phyloP scores from a whole-genome alignment of 1,140 invertebrate genomes.

The Calliopsis andreniformis region DNA sequence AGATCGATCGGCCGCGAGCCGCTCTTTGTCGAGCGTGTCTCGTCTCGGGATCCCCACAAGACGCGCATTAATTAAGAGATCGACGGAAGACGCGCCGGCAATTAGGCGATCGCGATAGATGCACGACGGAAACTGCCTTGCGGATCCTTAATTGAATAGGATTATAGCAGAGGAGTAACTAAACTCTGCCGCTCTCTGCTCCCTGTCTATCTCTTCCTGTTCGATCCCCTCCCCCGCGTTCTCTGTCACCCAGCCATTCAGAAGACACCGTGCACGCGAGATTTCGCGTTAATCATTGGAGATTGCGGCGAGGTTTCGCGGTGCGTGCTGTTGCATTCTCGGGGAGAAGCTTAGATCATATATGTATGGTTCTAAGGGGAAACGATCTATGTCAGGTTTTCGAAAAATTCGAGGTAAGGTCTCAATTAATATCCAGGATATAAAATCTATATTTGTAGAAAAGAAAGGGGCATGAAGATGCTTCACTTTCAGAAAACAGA shows the following conservation, averaged over 20 bases:
- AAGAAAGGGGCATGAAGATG: no score
- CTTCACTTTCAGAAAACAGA: no score
- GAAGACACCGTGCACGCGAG: neutral
- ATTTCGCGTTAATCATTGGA: no score
- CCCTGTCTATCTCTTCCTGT: neutral
- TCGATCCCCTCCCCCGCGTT: neutral
- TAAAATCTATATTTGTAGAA: no score
- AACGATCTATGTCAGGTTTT: no score
- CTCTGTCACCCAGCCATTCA: neutral
- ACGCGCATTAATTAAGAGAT: slow-evolving; percentile 67
- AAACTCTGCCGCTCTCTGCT: slow-evolving; percentile 1
- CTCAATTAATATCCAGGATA: no score
- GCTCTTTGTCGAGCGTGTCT: slow-evolving; percentile 35
- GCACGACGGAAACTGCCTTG: slow-evolving; percentile 46
- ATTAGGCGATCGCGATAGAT: slow-evolving; percentile 60
- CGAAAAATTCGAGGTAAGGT: no score
- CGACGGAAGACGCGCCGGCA: slow-evolving; percentile 58
- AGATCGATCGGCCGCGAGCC: slow-evolving; percentile 44
- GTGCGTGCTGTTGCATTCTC: no score
- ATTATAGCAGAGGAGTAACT: slow-evolving; percentile 50
- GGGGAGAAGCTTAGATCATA: no score
- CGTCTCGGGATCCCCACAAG: slow-evolving; percentile 34
- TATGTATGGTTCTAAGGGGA: no score
- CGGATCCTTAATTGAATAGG: slow-evolving; percentile 59
- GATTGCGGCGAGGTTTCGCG: no score